Base-by-base conservation (phyloP, 2,888 invertebrate species). In the Ariolimax columbianus region DNA sequence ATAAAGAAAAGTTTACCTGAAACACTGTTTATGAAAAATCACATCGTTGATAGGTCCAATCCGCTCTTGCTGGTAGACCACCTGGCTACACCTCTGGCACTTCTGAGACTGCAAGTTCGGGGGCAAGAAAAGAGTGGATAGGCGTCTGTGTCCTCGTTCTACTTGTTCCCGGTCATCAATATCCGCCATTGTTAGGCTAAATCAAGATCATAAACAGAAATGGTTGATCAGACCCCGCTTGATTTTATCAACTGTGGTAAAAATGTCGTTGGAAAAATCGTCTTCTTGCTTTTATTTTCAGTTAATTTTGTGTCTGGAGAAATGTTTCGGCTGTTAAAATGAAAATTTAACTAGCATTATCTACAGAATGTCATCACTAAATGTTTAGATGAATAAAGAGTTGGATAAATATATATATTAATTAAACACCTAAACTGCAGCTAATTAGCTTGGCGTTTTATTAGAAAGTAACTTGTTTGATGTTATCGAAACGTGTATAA, bases 1-100 rank as follows among this genome's bases (percentile, higher is more conserved):
- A n/a, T n/a, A n/a, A n/a, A n/a, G n/a, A n/a, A n/a, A n/a, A 55
- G 78, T 81, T 72, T 47, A 84, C 95, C 87, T 90, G 86, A 92
- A 92, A 82, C 92, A 92, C 75, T 89, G 88, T 79, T 90, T 97
- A 94, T 99, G 99, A 94, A 98, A 99, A 94, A 98, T 97, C 95
- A 98, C 98, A 82, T 91, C 92, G 95, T 98, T 98, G 85, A 99
- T 95, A 0, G 98, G 99, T 36, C 98, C 93, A 47, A 93, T 89
- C 87, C 98, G 96, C 95, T 99, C 98, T 95, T 98, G 98, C 94
- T 98, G 98, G 95, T 98, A 99, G 88, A 98, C 98, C 26, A 97
- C 97, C 89, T 98, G 95, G 93, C 97, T 96, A 95, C 98, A 93
- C 88, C 98, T 95, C 93, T 98, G 96, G 95, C 98, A 93, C 19